Evolutionary conservation across 2,113 vertebrate species (phyloP), one percentile per base, ranked within the genome.

Genomic region (Thunnus thynnus): DNA sequence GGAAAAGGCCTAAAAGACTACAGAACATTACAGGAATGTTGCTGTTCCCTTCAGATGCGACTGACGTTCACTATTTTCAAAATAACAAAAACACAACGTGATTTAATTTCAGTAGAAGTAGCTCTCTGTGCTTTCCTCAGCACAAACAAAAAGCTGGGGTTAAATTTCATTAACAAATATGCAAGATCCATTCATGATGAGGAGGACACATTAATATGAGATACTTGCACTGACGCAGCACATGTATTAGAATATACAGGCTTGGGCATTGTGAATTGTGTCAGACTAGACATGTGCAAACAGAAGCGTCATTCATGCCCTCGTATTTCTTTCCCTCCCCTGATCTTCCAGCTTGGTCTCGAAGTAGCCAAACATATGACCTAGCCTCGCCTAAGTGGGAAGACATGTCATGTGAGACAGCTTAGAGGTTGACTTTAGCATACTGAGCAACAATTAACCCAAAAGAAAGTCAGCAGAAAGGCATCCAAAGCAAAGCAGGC

Each of bases 331-430:
- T 27, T 7, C 17, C 41, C 6, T 9, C 36, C 36, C 36, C 36
- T 58, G 61, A 27, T 72, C 55, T 36, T 51, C 41, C 51, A 78
- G 66, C 61, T 67, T 46, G 60, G 55, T 77, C 71, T 76, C 11
- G 52, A 67, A n/a, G n/a, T 36, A 51, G 27, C 4, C 16, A 57
- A 67, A 88, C 83, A 82, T 77, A 84, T 72, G 77, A 90, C 69
- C 64, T 16, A 12, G 67, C 74, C 46, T 27, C 13, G 58, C 55
- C 76, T 55, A 11, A 61, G 30, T 30, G 69, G 22, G 50, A 17
- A 46, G 56, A 52, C 57, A 30, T 22, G 57, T 91, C 93, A 93
- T 86, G 89, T 91, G 92, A 91, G 68, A 54, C 64, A 30, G 66
- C 58, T 85, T 77, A 76, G 60, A 72, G 70, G 57, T 13, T 61